These are phyloP conservation scores for Camelus bactrianus DNA, from an alignment of 2,113 vertebrate genomes.

Conservation along the genomic window DNA sequence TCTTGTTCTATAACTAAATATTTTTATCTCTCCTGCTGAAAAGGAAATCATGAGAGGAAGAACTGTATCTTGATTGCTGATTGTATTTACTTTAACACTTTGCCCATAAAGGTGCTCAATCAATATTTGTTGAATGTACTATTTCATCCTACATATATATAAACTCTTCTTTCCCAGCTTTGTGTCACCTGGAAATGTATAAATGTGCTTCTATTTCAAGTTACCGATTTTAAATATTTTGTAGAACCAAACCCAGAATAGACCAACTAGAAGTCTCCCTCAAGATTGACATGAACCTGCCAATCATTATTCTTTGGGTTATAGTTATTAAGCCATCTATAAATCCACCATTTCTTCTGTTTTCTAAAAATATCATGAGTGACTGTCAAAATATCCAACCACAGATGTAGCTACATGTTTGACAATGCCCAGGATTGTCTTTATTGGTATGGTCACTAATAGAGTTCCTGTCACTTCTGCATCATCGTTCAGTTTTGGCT, in stretches of 20 bases:
- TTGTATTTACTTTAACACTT: constrained; percentile 14
- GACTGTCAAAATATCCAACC: neutral
- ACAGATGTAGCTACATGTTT: neutral
- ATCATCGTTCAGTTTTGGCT: constrained; percentile 6
- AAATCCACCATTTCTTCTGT: neutral
- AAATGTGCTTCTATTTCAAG: neutral
- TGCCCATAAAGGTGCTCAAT: neutral
- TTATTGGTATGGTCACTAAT: neutral
- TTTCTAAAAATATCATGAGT: neutral
- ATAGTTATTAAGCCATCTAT: neutral
- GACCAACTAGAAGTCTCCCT: neutral
- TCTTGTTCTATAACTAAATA: neutral
- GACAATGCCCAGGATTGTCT: neutral
- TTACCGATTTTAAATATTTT: constrained; percentile 33
- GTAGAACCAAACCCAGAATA: neutral
- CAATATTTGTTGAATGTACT: neutral
- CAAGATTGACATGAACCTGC: neutral
- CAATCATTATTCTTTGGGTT: neutral
- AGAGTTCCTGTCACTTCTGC: neutral
- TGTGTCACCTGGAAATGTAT: neutral
- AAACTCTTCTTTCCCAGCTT: neutral
- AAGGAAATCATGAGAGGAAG: neutral
- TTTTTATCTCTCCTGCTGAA: neutral
- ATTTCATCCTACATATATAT: neutral
- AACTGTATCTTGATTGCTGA: neutral